Evolutionary conservation across 37 sponge, comb jelly and placozoan species (phyloP).

Genomic region (Oscarella lobularis): DNA sequence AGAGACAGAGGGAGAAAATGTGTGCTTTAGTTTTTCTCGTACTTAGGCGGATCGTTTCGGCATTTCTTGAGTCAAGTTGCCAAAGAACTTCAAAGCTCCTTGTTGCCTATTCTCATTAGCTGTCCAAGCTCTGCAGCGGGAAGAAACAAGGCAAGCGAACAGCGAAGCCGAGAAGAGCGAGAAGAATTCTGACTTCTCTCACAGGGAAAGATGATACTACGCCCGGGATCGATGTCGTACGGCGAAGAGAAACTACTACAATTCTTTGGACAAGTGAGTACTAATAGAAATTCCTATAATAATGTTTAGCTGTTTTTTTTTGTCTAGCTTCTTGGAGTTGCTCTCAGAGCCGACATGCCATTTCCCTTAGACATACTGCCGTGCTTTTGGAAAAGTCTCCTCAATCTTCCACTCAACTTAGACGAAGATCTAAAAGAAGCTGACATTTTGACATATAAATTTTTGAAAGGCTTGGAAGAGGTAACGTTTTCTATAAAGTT

Average conservation of each 20-base stretch:
- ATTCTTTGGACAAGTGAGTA: constrained; percentile 79
- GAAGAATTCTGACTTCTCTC: too few relatives aligned
- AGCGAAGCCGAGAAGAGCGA: background rate
- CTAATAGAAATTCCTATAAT: background rate
- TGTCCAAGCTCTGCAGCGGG: constrained; percentile 86
- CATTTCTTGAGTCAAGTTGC: constrained; percentile 91
- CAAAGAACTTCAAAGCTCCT: constrained; percentile 67
- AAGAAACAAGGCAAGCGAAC: constrained; percentile 44
- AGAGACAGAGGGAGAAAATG: too few relatives aligned
- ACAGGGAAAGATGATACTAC: constrained; percentile 71
- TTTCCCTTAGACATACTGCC: constrained; percentile 78
- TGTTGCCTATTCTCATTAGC: constrained; percentile 63
- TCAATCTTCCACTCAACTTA: constrained; percentile 29
- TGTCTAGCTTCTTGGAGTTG: constrained; percentile 66
- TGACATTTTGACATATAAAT: constrained; percentile 73
- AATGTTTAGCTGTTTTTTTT: background rate
- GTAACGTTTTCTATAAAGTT: too few relatives aligned
- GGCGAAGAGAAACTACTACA: constrained; percentile 83
- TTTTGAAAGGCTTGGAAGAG: constrained; percentile 40
- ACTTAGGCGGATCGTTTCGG: constrained; percentile 80
- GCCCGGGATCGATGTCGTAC: constrained; percentile 65
- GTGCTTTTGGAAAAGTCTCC: constrained; percentile 83
- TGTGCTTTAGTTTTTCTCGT: background rate
- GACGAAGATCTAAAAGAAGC: constrained; percentile 54
- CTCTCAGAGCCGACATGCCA: constrained; percentile 83